Evolutionary conservation across 2,797 vertebrate species (phyloP), one percentile per base, ranked within the genome.

Genomic region (Microctenopoma stevenorrisi): DNA sequence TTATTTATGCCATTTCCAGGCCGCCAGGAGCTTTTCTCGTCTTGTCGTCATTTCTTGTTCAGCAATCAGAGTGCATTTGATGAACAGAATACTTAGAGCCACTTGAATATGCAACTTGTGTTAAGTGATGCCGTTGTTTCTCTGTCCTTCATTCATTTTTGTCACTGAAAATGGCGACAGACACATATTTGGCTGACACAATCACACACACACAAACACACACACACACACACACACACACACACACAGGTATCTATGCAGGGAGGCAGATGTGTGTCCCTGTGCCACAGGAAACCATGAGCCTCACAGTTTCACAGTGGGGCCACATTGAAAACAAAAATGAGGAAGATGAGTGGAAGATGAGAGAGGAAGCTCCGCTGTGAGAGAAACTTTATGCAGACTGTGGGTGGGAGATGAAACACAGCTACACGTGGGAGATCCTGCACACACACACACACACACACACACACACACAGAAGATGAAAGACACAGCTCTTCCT

Each of bases 371-470:
- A 65, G 60, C 57, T 84, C 56, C 22, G 18, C 49, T 14, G 55
- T 73, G 64, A 78, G 55, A 49, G 40, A 78, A 74, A 74, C 48
- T 73, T 76, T 62, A 67, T 60, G 64, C 38, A 53, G 40, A 54
- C 40, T 68, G 85, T 83, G 68, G 76, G 86, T 44, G 70, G 76
- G 14, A 82, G 75, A 83, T 78, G 68, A 83, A 68, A 82, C 71
- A 61, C 65, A 69, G 65, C 56, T 43, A 56, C 63, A 75, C 48
- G 48, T 72, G 73, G 76, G 59, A 68, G 25, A 52, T 28, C 47
- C 37, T 5, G 40, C 48, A 35, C 4, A 49, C 42, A 53, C 15
- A 62, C 35, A 47, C 4, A 15, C 26, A 46, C 48, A 37, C 43
- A 57, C 60, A 35, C 7, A 35, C 33, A 35, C 33, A 35, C 33